Evolutionary conservation across 2,888 invertebrate species (phyloP).

Genomic region (Brachyopa scutellaris): DNA sequence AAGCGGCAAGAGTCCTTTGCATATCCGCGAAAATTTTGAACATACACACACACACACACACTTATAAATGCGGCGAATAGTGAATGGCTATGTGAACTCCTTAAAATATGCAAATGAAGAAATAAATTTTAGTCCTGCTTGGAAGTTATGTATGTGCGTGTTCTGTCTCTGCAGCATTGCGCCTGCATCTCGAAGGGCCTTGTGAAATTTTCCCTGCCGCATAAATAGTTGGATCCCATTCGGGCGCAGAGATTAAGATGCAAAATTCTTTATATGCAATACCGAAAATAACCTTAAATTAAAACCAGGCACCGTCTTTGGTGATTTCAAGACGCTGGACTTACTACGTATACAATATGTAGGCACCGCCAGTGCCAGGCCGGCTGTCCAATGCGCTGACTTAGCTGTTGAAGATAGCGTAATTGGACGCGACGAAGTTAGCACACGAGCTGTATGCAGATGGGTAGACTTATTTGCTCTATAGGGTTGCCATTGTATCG

Average conservation of each 20-base stretch:
- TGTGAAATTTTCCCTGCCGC: constrained; percentile 53
- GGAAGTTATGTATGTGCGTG: constrained; percentile 10
- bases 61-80: constrained; percentile 66
- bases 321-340: constrained; percentile 14
- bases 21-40: constrained; percentile 77
- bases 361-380: constrained; percentile 12
- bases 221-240: constrained; percentile 67
- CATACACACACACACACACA: constrained; percentile 75
- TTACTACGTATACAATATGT: no score
- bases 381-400: constrained; percentile 30
- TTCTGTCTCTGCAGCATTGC: constrained; percentile 5
- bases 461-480: constrained; percentile 52
- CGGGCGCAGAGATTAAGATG: constrained; percentile 80
- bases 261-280: constrained; percentile 82
- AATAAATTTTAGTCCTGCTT: constrained; percentile 81
- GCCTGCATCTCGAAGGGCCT: constrained; percentile 45
- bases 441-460: no score
- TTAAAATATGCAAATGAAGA: constrained; percentile 82
- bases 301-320: constrained; percentile 78
- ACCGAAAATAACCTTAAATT: constrained; percentile 82
- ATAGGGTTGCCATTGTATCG: constrained; percentile 44
- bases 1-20: constrained; percentile 75
- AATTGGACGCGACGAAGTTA: constrained; percentile 63
- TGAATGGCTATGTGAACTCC: constrained; percentile 79
- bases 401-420: constrained; percentile 68